phyloP scores from a whole-genome alignment of 92 coral and sea anemone species.

The Phenganax subtilis region DNA sequence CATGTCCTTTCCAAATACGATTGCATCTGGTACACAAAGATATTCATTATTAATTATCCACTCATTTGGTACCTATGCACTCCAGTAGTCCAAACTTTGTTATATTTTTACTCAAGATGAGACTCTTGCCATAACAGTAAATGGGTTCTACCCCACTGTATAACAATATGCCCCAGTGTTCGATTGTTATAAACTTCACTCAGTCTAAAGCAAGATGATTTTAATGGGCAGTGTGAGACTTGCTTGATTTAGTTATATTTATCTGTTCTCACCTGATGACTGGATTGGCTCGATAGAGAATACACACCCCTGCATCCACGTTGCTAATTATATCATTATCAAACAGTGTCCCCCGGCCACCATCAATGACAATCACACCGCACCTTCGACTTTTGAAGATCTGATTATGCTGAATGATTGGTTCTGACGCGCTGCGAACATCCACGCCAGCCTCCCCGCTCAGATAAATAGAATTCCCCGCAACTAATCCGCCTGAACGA shows the following conservation, averaged over 20 bases:
- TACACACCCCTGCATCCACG: constrained; percentile 88
- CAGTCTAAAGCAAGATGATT: too few species aligned
- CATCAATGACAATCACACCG: constrained; percentile 82
- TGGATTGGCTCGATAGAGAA: constrained; percentile 82
- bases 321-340: constrained; percentile 94
- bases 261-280: constrained; percentile 61
- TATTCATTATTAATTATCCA: too few species aligned
- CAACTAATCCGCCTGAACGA: constrained; percentile 79
- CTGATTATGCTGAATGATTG: constrained; percentile 86
- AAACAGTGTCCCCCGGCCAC: constrained; percentile 76
- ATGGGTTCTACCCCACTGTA: too few species aligned
- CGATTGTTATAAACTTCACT: too few species aligned
- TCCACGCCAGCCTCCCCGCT: constrained; percentile 92
- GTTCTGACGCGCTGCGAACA: constrained; percentile 89
- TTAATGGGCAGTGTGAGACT: too few species aligned
- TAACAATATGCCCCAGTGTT: too few species aligned
- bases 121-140: too few species aligned
- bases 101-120: too few species aligned
- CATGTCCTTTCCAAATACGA: constrained; percentile 96
- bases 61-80: too few species aligned
- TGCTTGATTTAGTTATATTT: too few species aligned
- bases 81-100: too few species aligned
- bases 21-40: constrained; percentile 59
- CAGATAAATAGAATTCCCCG: constrained; percentile 78
- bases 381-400: constrained; percentile 85